phyloP scores from a whole-genome alignment of 2,797 vertebrate species.

The Botia kubotai region DNA sequence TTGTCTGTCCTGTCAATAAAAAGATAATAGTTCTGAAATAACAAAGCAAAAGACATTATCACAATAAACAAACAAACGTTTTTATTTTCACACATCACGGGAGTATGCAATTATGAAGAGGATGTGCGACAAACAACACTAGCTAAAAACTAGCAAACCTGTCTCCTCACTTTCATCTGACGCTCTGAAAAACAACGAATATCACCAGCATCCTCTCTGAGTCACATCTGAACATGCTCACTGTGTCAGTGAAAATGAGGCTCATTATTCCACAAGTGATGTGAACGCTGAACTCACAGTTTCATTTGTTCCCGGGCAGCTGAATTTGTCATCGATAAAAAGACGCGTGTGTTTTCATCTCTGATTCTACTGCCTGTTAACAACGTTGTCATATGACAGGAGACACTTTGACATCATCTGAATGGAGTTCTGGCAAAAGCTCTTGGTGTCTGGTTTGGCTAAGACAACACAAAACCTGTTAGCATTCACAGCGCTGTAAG shows the following conservation, averaged over 20 bases:
- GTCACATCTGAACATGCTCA: conserved; percentile 31
- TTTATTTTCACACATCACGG: conserved; percentile 62
- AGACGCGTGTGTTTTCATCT: background rate
- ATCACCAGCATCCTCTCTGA: conserved; percentile 54
- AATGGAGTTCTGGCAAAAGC: background rate
- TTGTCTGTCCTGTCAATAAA: background rate
- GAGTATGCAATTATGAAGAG: conserved; percentile 70
- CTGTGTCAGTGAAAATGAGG: conserved; percentile 24
- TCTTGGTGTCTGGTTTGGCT: background rate
- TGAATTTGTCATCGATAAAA: conserved; percentile 32
- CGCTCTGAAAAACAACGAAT: conserved; percentile 68
- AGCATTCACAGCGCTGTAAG: background rate
- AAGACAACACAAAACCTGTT: conserved; percentile 1
- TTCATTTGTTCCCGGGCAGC: conserved; percentile 17
- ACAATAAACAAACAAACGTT: conserved; percentile 54
- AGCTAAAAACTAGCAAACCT: conserved; percentile 59
- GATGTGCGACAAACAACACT: conserved; percentile 66
- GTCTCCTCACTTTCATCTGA: conserved; percentile 62
- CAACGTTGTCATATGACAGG: background rate
- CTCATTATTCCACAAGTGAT: conserved; percentile 33
- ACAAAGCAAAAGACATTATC: conserved; percentile 17
- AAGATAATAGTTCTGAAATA: background rate
- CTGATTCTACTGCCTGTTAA: conserved; percentile 33
- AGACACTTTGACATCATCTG: conserved; percentile 22
- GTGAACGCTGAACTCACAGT: background rate